Conservation (phyloP, 2,888 invertebrate species). For the Lochmaea capreae region DNA sequence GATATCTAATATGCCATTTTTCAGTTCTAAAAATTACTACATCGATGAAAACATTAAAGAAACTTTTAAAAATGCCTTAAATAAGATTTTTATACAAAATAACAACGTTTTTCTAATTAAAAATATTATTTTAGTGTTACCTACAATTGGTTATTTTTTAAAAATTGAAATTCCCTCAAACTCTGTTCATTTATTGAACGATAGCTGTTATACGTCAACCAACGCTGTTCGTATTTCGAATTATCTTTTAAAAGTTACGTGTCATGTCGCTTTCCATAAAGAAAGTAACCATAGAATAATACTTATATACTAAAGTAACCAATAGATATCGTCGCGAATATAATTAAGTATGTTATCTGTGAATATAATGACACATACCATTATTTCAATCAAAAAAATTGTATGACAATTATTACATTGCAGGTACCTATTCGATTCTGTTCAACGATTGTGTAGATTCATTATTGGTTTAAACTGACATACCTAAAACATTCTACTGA, state of each 20-base stretch:
- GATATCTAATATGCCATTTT: constrained; percentile 31
- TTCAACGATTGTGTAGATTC: no score
- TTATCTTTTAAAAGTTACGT: neutral
- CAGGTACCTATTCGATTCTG: no score
- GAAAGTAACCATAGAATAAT: no score
- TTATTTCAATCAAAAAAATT: no score
- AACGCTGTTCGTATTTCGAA: neutral
- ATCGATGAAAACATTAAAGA: neutral
- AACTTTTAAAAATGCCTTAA: neutral
- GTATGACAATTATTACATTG: no score
- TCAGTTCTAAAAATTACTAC: neutral
- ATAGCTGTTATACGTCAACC: constrained; percentile 5
- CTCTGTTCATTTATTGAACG: constrained; percentile 9
- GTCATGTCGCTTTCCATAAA: no score
- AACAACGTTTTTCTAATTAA: neutral
- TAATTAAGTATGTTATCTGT: no score
- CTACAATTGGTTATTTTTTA: neutral
- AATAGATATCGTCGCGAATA: no score
- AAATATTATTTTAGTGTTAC: neutral
- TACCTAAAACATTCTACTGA: no score
- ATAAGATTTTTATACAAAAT: neutral
- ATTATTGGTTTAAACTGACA: no score
- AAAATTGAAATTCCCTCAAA: constrained; percentile 4
- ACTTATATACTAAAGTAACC: no score
- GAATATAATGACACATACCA: no score